A percentile compares a stretch with the other conserved stretches of the same genome.
Evolutionary conservation across 2,797 vertebrate species (phyloP).

Genomic region (Thunnus albacares): DNA sequence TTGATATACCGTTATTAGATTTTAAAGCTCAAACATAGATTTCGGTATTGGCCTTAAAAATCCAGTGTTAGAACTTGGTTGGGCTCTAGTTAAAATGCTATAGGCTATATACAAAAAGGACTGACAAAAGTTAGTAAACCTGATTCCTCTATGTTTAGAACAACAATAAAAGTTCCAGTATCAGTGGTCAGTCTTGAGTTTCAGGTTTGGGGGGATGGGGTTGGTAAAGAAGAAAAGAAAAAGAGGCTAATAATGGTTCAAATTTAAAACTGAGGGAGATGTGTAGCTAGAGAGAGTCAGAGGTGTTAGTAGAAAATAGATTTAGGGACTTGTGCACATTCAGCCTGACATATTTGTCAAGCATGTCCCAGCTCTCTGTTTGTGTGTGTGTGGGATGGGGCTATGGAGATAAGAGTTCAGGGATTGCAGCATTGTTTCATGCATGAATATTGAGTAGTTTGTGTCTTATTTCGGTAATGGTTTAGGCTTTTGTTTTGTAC

Average conservation of each 20-base stretch:
- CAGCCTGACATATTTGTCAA: conserved; percentile 54
- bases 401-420: conserved; percentile 9
- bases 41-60: not conserved
- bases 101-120: too few relatives aligned
- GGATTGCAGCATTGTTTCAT: conserved; percentile 24
- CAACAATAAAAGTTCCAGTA: not conserved
- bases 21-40: not conserved
- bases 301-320: conserved; percentile 51
- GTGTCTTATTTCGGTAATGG: not conserved
- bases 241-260: not conserved
- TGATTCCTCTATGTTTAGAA: too few relatives aligned
- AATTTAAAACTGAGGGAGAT: conserved; percentile 7
- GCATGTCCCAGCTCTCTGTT: conserved; percentile 50
- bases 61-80: not conserved
- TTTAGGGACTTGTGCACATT: conserved; percentile 38
- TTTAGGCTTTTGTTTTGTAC: conserved; percentile 17
- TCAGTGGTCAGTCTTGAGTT: conserved; percentile 16
- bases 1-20: not conserved
- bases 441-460: conserved; percentile 21
- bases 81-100: not conserved
- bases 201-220: conserved; percentile 24
- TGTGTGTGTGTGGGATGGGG: conserved; percentile 24
- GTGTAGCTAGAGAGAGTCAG: conserved; percentile 16
- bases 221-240: not conserved
- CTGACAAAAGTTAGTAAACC: too few relatives aligned